phyloP scores from a whole-genome alignment of 2,113 vertebrate species.

The Burhinus oedicnemus region DNA sequence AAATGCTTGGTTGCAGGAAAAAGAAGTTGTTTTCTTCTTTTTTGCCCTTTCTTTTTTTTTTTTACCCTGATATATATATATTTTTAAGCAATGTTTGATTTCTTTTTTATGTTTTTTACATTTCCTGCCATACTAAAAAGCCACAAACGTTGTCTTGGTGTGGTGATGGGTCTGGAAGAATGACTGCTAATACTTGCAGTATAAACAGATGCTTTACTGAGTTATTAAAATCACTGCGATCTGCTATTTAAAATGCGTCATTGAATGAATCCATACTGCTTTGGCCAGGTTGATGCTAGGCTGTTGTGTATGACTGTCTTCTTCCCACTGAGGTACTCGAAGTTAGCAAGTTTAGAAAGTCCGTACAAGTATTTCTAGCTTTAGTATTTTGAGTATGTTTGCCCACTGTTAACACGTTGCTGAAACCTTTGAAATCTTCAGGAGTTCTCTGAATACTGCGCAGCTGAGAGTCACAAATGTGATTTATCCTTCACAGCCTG shows the following conservation, averaged over 20 bases:
- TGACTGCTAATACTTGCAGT: neutral
- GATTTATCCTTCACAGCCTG: neutral
- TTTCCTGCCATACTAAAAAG: neutral
- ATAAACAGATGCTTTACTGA: too few species aligned
- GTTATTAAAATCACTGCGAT: neutral
- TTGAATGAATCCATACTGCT: accelerated
- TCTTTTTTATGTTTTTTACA: accelerated
- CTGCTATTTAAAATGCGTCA: neutral
- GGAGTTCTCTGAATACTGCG: neutral
- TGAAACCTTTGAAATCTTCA: neutral
- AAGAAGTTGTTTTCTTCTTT: accelerated
- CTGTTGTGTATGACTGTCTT: neutral
- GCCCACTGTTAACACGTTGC: accelerated
- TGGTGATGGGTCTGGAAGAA: neutral
- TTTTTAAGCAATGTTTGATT: neutral
- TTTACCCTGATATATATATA: too few species aligned
- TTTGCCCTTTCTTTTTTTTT: too few species aligned
- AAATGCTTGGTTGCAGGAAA: neutral
- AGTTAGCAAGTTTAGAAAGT: neutral
- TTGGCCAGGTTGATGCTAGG: neutral
- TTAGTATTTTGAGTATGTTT: neutral
- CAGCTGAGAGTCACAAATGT: accelerated
- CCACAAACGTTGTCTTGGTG: neutral
- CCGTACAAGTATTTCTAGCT: neutral
- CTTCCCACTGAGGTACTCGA: neutral